Evolutionary conservation across 2,797 vertebrate genomes (phyloP).

Genomic region (Paedocypris micromegethes): DNA sequence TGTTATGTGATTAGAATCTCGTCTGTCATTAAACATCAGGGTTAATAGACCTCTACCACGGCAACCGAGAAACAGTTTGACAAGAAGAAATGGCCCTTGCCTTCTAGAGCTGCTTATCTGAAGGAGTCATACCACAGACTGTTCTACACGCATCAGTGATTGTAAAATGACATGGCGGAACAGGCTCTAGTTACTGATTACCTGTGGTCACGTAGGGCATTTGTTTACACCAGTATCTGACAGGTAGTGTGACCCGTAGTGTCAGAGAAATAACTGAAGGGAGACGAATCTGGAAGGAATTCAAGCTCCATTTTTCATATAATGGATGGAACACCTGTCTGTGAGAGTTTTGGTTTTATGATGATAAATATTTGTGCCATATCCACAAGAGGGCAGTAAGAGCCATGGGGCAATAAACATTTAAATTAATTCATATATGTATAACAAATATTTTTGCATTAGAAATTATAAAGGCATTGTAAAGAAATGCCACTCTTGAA

Average conservation of each 20-base stretch:
- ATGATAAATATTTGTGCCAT: slow-evolving; percentile 52
- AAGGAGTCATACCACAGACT: slow-evolving; percentile 42
- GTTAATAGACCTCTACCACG: slow-evolving; percentile 26
- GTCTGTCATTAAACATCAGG: slow-evolving; percentile 22
- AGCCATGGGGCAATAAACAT: slow-evolving; percentile 34
- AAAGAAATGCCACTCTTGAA: too few relatives aligned
- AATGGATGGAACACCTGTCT: neutral
- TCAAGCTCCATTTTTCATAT: neutral
- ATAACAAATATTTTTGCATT: too few relatives aligned
- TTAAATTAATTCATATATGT: slow-evolving; percentile 5
- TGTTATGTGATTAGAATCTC: slow-evolving; percentile 38
- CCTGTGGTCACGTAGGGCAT: slow-evolving; percentile 45
- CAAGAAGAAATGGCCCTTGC: slow-evolving; percentile 35
- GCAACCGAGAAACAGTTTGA: slow-evolving; percentile 32
- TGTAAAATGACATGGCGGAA: slow-evolving; percentile 65
- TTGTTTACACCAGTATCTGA: slow-evolving; percentile 61
- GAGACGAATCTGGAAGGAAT: neutral
- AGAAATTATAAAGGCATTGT: too few relatives aligned
- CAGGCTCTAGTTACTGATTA: slow-evolving; percentile 67
- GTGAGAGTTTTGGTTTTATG: slow-evolving; percentile 28
- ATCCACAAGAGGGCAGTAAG: slow-evolving; percentile 52
- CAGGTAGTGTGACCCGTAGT: slow-evolving; percentile 56
- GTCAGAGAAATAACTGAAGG: neutral
- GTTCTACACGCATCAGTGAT: slow-evolving; percentile 56
- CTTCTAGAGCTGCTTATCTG: slow-evolving; percentile 51